Evolutionary conservation across 2,113 vertebrate species (phyloP), one percentile per base, ranked within the genome.

Genomic region (Coptodon rendalli): DNA sequence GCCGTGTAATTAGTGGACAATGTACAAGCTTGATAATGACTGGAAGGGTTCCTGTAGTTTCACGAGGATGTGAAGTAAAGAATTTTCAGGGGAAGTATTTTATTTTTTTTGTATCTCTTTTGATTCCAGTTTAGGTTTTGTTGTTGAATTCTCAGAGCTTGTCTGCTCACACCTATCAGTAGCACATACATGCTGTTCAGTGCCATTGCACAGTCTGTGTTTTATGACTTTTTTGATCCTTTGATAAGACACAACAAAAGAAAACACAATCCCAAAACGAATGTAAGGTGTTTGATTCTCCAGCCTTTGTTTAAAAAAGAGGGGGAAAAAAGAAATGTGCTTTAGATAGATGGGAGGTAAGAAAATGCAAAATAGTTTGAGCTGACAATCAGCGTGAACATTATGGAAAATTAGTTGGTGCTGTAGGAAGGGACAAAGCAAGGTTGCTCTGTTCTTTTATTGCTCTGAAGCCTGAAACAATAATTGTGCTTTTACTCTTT

Each of bases 401-500:
- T 59, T 78, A 87, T 86, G 61, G 34, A 76, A 86, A 88, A 93
- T 85, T 89, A 91, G 34, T 36, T 13, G 11, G 54, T 86, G 36
- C 17, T 10, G 61, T 71, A n/a, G 82, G 9, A 57, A 36, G 40
- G 29, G 79, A 87, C 59, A 85, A 87, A 89, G 81, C 34, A 45
- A 29, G 57, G 78, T 57, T 40, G 38, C 82, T 90, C 50, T 87
- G 19, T 80, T 86, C 17, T 91, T 93, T 87, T 90, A 87, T 92
- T 90, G 83, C 89, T 94, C 85, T 83, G 34, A 91, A 85, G 88
- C 63, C 86, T 83, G 52, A 89, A 92, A 86, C 81, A 92, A 88
- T 90, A 87, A 89, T 89, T 91, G 16, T 38, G 45, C 76, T 90
- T 89, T 81, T 6, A 78, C 87, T 87, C 91, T 81, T 86, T 54